Base-by-base conservation (phyloP, 92 coral and sea anemone genomes). In the Epizoanthus illoricatus region DNA sequence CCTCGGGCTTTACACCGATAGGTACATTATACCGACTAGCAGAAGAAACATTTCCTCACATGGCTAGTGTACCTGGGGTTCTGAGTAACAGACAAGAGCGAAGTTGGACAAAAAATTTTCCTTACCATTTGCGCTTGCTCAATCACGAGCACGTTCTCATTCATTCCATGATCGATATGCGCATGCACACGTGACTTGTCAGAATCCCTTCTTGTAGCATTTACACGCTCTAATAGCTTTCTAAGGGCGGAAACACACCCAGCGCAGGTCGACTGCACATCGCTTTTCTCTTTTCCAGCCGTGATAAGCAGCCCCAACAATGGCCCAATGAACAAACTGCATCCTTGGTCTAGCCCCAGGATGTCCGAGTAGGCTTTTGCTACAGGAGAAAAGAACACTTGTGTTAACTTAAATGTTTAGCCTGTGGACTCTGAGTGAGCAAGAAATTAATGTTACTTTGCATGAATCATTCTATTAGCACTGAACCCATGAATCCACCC, bases 251-350 rank as follows among this genome's bases (percentile, higher is more conserved):
- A 66, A 28, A 28, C 12, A 12, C 71, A 66, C 17, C 18, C 33
- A 21, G 71, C 9, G 40, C 18, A 28, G 6, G 71, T 42, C 7
- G 8, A 12, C n/a, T 8, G 17, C 43, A 66, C 40, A 42, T n/a
- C 6, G 16, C 71, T 40, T 66, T 66, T 66, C 47, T 33, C 45
- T 66, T 66, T 66, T 4, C 71, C 45, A 17, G 71, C 71, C 15
- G 71, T 66, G 42, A 66, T 66, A 18, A 66, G 45, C 5, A 66
- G 3, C 7, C 71, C 71, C 45, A 66, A 11, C 45, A 66, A 9
- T 36, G 71, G 71, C 42, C 71, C 71, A 66, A 66, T 11, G 71
- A 66, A 66, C 71, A 66, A n/a, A 42, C 71, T 66, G 71, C 45
- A 3, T 18, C 71, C 16, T 12, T 66, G 71, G 7, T 33, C 71